Base-by-base conservation (phyloP, 2,888 invertebrate genomes). In the Nemoura dubitans region DNA sequence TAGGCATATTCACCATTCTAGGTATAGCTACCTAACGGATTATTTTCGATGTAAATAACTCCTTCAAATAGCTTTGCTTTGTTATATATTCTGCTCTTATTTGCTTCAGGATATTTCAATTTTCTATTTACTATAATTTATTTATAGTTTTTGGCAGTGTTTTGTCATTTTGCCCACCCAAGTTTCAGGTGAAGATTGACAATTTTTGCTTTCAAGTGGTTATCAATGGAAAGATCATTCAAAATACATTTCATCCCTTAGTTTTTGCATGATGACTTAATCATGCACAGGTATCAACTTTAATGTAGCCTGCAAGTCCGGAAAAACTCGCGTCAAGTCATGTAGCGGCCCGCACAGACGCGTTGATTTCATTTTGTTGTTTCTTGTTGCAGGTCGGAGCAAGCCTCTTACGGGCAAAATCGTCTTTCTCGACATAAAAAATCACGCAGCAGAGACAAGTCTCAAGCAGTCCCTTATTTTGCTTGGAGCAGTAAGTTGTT, bases 351-450 rank as follows among this genome's bases (percentile, higher is more conserved):
- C n/a, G 76, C 5, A 76, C 5, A 3, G 25, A 76, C 5, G 76
- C 21, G 76, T 25, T 76, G 5, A 16, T 25, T n/a, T 76, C 3
- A 78, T 80, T 80, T 86, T 0, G 2, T 27, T 81, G 80, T 42
- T 27, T 30, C 25, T 36, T 7, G 1, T 86, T 43, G 26, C 86
- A 89, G 89, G 87, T 28, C 89, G 92, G 89, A 93, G 92, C 89
- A 92, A 93, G 90, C 94, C 94, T 85, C 91, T 96, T 91, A 93
- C 93, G 90, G 94, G 94, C 91, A 95, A 94, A 90, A 94, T 93
- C 91, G 96, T 96, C 92, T 96, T 95, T 91, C 93, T 96, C 93
- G 95, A 96, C 91, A 93, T 96, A 89, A 95, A 95, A 92, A 96
- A 95, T 90, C 94, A 94, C 92, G 93, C 93, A 89, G 91, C 94